Conservation (phyloP, 2,797 vertebrate species). For the Tachyglossus aculeatus region DNA sequence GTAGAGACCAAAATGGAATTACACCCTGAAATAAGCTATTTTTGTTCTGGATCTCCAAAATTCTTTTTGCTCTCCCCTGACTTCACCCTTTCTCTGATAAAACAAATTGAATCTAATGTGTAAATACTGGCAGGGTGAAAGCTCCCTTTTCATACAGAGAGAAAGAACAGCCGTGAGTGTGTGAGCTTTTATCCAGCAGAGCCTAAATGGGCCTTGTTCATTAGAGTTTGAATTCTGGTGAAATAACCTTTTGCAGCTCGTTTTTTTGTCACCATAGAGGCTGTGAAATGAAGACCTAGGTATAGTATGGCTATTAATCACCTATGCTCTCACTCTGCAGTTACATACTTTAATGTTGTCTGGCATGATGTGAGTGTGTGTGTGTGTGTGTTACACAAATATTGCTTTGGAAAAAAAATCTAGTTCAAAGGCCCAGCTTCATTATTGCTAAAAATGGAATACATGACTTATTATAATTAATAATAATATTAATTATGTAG, state of each 20-base stretch:
- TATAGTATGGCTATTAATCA: too few relatives aligned
- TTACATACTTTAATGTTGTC: too few relatives aligned
- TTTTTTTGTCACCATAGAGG: too few relatives aligned
- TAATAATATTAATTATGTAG: too few relatives aligned
- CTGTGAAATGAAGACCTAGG: too few relatives aligned
- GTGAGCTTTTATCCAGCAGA: not conserved
- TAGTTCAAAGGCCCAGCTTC: too few relatives aligned
- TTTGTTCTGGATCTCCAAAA: conserved; percentile 33
- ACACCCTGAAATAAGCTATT: conserved; percentile 46
- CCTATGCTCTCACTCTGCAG: too few relatives aligned
- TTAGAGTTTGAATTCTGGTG: not conserved
- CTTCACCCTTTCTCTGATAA: not conserved
- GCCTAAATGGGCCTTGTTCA: not conserved
- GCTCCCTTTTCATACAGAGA: accelerated
- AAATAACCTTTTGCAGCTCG: not conserved
- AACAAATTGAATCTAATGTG: not conserved
- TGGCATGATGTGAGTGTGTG: too few relatives aligned
- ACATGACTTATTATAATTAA: too few relatives aligned
- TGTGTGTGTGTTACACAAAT: too few relatives aligned
- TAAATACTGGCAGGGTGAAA: not conserved
- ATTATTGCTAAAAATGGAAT: too few relatives aligned
- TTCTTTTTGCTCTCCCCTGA: not conserved
- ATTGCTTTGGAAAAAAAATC: too few relatives aligned
- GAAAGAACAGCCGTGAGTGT: conserved; percentile 1
- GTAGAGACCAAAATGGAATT: conserved; percentile 50